These are phyloP conservation scores for Neolamprologus kungweensis DNA, from an alignment of 2,113 vertebrate species.

Conservation along the genomic window DNA sequence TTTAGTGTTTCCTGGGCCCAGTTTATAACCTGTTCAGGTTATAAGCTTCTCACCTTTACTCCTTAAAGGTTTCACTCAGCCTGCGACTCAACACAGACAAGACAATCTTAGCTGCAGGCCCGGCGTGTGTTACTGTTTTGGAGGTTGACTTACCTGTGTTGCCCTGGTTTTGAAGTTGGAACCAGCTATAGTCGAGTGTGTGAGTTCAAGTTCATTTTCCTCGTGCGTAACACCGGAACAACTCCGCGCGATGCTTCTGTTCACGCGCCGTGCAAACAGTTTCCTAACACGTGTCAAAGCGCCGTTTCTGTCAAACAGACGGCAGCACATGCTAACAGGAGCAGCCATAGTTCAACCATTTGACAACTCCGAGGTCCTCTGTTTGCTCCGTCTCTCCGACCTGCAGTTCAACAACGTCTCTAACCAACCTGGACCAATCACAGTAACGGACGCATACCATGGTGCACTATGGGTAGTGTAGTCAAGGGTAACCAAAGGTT, in stretches of 20 bases:
- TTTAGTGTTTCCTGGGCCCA: not conserved
- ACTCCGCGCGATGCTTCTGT: not conserved
- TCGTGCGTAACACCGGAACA: conserved; percentile 49
- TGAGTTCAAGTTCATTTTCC: conserved; percentile 39
- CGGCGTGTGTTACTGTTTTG: not conserved
- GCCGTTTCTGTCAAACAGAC: not conserved
- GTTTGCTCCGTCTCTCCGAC: not conserved
- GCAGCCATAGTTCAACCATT: conserved; percentile 19
- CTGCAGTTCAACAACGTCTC: not conserved
- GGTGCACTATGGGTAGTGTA: conserved; percentile 48
- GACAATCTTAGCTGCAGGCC: not conserved
- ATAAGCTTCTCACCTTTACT: not conserved
- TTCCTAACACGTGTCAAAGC: not conserved
- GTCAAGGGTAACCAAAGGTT: not conserved
- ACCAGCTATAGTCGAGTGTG: conserved; percentile 3
- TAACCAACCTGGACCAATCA: conserved; percentile 35
- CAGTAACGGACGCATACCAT: fast-evolving
- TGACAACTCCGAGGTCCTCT: not conserved
- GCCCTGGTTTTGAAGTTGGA: conserved; percentile 22
- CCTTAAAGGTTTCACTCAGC: not conserved
- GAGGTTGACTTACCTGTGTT: conserved; percentile 19
- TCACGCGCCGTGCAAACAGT: not conserved
- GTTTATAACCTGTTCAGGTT: not conserved
- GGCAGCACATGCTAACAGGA: not conserved
- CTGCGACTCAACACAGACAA: not conserved